Evolutionary conservation across 2,797 vertebrate species (phyloP), one percentile per base, ranked within the genome.

Genomic region (Lacerta bilineata): DNA sequence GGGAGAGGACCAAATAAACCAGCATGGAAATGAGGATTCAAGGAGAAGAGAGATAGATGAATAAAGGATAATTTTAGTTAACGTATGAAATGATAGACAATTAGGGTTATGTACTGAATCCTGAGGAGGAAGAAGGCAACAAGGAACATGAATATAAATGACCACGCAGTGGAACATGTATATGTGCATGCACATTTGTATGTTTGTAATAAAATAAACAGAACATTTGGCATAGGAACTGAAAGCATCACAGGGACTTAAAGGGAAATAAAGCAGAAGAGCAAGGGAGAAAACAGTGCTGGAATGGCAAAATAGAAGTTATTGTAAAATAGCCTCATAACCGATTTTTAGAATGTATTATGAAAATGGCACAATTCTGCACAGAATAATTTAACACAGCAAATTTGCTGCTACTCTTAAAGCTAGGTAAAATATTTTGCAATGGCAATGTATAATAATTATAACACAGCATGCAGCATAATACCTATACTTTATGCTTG

Each of bases 381-480:
- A 33, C 29, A 85, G n/a, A 55, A n/a, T 78, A 78, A 55, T 83
- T 71, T 78, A 81, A 46, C 27, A 88, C 59, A 88, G 90, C 80
- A 41, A 91, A 92, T 69, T 89, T 91, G 84, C 43, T 90, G 90
- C 87, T 76, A 71, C 88, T 84, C 90, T 87, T 46, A 89, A 88
- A 61, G 87, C 81, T 88, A 23, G 90, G 82, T 81, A 78, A 92
- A 75, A 83, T 0, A 25, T 88, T 90, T 91, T 87, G 41, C 84
- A 87, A 61, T 84, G 85, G 92, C 90, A 92, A 93, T 87, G 86
- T 36, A 5, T 82, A 74, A 66, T 76, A 15, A 94, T 93, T 94
- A 86, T 55, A 91, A 61, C 50, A 89, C 29, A 93, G 87, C 94
- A 94, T 95, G 90, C 93, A 95, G 77, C 80, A 75, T 83, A 82